Base-by-base conservation (phyloP, 1,140 invertebrate genomes). In the Ladona fulva region DNA sequence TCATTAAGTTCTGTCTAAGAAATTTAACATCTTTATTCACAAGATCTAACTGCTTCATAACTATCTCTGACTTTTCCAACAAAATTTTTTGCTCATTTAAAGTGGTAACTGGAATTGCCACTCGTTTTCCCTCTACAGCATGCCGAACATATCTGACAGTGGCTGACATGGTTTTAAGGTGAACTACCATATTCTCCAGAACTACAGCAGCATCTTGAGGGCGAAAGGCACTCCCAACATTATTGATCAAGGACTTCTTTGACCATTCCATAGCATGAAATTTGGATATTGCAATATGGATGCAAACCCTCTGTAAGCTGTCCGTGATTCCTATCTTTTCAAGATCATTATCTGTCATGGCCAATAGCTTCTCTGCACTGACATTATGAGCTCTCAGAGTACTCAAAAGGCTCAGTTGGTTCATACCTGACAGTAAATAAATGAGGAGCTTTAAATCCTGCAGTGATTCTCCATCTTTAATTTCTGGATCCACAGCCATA, bases 241-340 rank as follows among this genome's bases (percentile, higher is more conserved):
- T 66, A 12, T 12, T 66, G n/a, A 66, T 22, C 52, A 66, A 66
- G 1, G 52, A 66, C 12, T 66, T 66, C 52, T 66, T 66, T 16
- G 52, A 66, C 52, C 52, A 66, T 66, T 66, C 52, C 52, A 66
- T 66, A 19, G 52, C 52, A 66, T 66, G 52, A 22, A 66, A 66
- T 22, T 66, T 66, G 14, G 52, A 66, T 66, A 66, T 66, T 66
- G 52, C 52, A 66, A 66, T 66, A 66, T 66, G 52, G 16, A 66
- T 66, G 52, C 52, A 66, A 16, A 66, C 52, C 14, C 52, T 66
- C 52, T 66, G 52, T 22, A 66, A 66, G 52, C 52, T 66, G n/a
- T 66, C 52, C 3, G 52, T 66, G 14, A 66, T 66, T 12, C 52
- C 52, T 19, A 66, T 66, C 52, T 66, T 66, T 66, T 66, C 52